phyloP scores from a whole-genome alignment of 2,113 vertebrate species.

The Vireo altiloquus region DNA sequence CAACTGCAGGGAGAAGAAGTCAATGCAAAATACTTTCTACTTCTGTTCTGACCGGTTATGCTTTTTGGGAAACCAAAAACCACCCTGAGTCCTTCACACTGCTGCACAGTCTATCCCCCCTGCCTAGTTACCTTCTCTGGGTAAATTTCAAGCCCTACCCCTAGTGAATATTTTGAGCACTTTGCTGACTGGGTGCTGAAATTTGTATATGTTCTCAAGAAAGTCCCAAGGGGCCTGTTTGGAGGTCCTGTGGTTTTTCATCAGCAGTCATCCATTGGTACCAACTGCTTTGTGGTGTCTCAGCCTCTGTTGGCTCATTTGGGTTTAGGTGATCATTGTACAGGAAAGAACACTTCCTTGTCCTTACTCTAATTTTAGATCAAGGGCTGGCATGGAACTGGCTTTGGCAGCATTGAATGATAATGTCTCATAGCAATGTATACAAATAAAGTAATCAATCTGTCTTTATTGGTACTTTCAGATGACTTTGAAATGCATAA shows the following conservation, averaged over 20 bases:
- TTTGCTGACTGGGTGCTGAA: not conserved
- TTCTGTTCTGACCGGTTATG: fast-evolving
- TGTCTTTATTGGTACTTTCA: constrained; percentile 34
- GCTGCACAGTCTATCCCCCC: not conserved
- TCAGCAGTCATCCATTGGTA: not conserved
- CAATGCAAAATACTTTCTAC: not conserved
- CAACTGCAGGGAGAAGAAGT: not conserved
- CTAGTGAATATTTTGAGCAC: not conserved
- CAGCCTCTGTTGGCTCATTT: not conserved
- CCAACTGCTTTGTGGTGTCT: not conserved
- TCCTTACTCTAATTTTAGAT: constrained; percentile 53
- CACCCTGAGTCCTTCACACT: not conserved
- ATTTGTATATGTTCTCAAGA: not conserved
- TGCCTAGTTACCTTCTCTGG: not conserved
- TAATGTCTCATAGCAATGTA: not conserved
- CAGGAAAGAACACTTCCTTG: constrained; percentile 28
- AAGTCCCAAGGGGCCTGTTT: not conserved
- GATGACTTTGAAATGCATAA: constrained; percentile 2
- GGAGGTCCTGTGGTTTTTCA: not conserved
- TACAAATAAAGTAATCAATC: constrained; percentile 37
- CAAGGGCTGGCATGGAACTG: constrained; percentile 34
- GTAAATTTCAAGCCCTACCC: not conserved
- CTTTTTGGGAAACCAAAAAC: not conserved
- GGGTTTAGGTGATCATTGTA: not conserved
- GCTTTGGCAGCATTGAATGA: not conserved